These are phyloP conservation scores for Nannospalax galili DNA, from an alignment of 2,113 vertebrate genomes.

Conservation along the genomic window DNA sequence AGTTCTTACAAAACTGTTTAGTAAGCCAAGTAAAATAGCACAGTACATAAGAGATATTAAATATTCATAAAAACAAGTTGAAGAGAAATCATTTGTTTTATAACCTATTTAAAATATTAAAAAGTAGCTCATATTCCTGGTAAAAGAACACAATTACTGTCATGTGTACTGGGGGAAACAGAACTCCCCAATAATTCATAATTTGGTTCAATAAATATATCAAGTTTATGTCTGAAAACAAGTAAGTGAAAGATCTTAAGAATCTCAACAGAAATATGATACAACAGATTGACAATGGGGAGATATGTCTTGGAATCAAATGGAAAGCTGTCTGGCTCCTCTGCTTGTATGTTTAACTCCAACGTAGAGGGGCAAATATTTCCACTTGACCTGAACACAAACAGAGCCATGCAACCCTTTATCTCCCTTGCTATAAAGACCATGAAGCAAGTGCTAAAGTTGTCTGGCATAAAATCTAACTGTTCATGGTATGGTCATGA, in stretches of 20 bases:
- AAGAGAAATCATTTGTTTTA: slow-evolving; percentile 30
- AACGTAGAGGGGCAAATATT: not conserved
- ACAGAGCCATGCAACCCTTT: not conserved
- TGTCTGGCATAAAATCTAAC: not conserved
- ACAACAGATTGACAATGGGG: not conserved
- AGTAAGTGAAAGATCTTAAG: not conserved
- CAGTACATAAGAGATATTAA: not conserved
- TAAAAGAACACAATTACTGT: not conserved
- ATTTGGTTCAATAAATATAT: slow-evolving; percentile 16
- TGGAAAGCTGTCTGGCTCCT: not conserved
- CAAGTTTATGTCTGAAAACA: not conserved
- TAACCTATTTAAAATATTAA: not conserved
- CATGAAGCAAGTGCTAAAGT: not conserved
- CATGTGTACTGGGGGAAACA: not conserved
- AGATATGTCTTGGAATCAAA: not conserved
- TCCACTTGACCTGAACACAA: not conserved
- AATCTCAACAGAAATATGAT: slow-evolving; percentile 19
- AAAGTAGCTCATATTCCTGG: not conserved
- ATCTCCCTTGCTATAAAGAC: not conserved
- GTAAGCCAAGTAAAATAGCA: slow-evolving; percentile 61
- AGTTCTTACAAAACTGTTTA: slow-evolving; percentile 61
- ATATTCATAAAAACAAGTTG: slow-evolving; percentile 50
- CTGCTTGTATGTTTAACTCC: not conserved
- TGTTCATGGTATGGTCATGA: not conserved
- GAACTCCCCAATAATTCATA: not conserved